Evolutionary conservation across 2,797 vertebrate species (phyloP).

Genomic region (Botia almorhae): DNA sequence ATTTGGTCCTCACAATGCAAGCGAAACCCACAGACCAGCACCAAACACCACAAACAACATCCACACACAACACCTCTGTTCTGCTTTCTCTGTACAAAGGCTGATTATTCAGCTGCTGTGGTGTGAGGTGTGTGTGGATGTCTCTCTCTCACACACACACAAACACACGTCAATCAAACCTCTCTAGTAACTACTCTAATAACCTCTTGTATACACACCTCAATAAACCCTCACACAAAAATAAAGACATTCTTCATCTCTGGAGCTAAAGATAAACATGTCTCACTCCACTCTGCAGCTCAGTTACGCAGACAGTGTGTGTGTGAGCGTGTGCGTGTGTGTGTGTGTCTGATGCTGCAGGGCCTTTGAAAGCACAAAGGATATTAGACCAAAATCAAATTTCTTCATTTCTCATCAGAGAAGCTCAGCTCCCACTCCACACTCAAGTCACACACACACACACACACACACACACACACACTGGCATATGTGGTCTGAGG

Average conservation of each 20-base stretch:
- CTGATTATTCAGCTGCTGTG: constrained; percentile 39
- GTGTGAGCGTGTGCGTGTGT: too few relatives aligned
- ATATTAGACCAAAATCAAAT: constrained; percentile 22
- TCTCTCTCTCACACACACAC: constrained; percentile 14
- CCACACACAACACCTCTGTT: too few relatives aligned
- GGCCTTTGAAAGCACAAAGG: constrained; percentile 26
- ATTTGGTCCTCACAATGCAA: too few relatives aligned
- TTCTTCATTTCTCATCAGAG: constrained; percentile 9
- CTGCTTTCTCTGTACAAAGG: constrained; percentile 14
- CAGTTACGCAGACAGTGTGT: constrained; percentile 4
- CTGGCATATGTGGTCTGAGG: too few relatives aligned
- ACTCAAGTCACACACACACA: constrained; percentile 27
- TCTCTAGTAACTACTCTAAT: background rate
- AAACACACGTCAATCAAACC: constrained; percentile 8
- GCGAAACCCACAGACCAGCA: background rate
- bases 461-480: background rate
- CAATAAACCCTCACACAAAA: background rate
- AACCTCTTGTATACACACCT: background rate
- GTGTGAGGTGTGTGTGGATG: background rate
- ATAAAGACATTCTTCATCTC: constrained; percentile 18
- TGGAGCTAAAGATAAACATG: constrained; percentile 5
- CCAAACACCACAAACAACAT: too few relatives aligned
- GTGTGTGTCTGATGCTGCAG: constrained; percentile 28
- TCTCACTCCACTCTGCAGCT: constrained; percentile 14
- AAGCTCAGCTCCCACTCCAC: background rate